Conservation (phyloP, 2,113 vertebrate species). For the Phyllostomus hastatus region DNA sequence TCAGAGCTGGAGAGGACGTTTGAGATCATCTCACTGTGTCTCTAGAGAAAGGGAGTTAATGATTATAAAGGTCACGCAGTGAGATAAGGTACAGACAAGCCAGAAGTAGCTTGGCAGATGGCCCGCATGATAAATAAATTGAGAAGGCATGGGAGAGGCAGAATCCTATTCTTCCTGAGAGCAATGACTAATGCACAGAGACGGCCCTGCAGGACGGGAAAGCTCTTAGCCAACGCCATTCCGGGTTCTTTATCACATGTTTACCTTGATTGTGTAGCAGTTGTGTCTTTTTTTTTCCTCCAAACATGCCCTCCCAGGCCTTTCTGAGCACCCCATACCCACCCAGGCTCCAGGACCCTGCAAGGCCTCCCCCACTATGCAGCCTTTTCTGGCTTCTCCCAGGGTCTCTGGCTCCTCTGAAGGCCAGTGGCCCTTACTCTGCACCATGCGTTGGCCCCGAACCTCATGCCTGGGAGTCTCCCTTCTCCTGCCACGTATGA, state of each 20-base stretch:
- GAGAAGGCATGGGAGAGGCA: not conserved
- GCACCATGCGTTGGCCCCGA: not conserved
- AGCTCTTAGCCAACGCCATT: not conserved
- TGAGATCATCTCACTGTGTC: not conserved
- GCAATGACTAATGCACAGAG: not conserved
- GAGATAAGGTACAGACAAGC: not conserved
- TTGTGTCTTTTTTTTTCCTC: not conserved
- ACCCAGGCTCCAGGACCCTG: not conserved
- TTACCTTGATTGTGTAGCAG: not conserved
- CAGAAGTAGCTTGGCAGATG: not conserved
- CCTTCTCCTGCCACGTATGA: not conserved
- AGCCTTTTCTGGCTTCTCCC: not conserved
- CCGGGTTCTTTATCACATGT: not conserved
- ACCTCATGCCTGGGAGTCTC: not conserved
- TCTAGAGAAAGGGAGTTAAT: constrained; percentile 13
- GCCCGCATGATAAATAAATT: not conserved
- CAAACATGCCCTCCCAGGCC: not conserved
- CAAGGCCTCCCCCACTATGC: not conserved
- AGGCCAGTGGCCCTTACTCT: not conserved
- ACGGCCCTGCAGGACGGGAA: not conserved
- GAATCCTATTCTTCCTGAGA: not conserved
- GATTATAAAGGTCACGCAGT: not conserved
- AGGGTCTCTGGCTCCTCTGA: not conserved
- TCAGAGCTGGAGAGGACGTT: not conserved
- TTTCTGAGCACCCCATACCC: not conserved